Evolutionary conservation across 1,140 invertebrate genomes (phyloP).

Genomic region (Ostrea denselamellosa): DNA sequence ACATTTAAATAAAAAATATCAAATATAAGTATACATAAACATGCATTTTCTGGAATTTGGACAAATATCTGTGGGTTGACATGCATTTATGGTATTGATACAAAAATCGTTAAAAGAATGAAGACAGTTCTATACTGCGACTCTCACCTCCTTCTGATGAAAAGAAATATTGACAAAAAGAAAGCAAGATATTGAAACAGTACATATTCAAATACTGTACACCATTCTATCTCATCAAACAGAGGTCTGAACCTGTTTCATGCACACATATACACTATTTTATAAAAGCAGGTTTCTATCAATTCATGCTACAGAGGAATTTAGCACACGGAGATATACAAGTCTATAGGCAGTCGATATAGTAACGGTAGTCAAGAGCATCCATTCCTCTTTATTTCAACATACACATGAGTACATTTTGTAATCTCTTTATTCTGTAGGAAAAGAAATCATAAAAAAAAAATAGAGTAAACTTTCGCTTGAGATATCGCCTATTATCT

Average conservation of each 20-base stretch:
- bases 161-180: not conserved
- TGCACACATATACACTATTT: not conserved
- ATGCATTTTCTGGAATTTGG: not conserved
- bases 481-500: not conserved
- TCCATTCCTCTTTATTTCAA: not conserved
- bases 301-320: not conserved
- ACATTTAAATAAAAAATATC: not conserved
- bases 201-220: not conserved
- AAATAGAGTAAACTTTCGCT: not conserved
- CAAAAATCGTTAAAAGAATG: not conserved
- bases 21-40: not conserved
- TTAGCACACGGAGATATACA: not conserved
- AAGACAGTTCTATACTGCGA: not conserved
- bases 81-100: not conserved
- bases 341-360: not conserved
- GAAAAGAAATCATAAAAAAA: not conserved
- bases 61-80: not conserved
- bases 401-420: not conserved
- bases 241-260: not conserved
- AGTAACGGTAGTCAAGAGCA: not conserved
- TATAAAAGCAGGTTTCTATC: not conserved
- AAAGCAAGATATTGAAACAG: conserved; percentile 23
- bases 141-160: conserved; percentile 18
- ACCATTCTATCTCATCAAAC: not conserved
- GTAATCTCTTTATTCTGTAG: not conserved